phyloP scores from a whole-genome alignment of 2,888 invertebrate species.

The Nomada ferruginata region DNA sequence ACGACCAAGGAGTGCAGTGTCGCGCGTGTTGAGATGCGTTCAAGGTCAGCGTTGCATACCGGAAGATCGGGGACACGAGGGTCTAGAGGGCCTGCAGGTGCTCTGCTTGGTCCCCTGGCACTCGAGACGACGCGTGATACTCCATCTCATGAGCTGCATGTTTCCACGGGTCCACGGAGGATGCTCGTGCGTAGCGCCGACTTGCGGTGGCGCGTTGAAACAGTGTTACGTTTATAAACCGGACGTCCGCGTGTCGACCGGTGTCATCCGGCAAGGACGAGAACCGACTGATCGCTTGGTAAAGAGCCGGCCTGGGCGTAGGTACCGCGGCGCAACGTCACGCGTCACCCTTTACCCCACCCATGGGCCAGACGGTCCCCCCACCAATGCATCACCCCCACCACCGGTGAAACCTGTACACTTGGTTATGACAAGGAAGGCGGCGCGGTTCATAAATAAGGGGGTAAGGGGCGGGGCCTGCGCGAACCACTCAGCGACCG shows the following conservation, averaged over 20 bases:
- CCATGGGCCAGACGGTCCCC: slow-evolving; percentile 1
- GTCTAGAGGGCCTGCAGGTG: slow-evolving; percentile 40
- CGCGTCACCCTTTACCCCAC: slow-evolving; percentile 53
- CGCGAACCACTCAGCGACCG: slow-evolving; percentile 82
- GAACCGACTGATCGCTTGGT: slow-evolving; percentile 80
- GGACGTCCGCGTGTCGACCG: slow-evolving; percentile 44
- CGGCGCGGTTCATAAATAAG: slow-evolving; percentile 84
- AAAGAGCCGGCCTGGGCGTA: slow-evolving; percentile 75
- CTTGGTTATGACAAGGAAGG: slow-evolving; percentile 83
- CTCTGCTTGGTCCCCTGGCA: slow-evolving; percentile 72
- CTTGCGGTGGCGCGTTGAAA: slow-evolving; percentile 48
- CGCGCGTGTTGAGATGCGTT: background rate
- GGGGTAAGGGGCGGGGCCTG: slow-evolving; percentile 81
- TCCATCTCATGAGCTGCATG: slow-evolving; percentile 82
- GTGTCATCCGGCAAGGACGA: slow-evolving; percentile 78
- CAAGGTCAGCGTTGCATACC: slow-evolving; percentile 56
- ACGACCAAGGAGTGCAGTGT: background rate
- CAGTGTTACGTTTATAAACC: slow-evolving; percentile 30
- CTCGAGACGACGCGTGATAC: slow-evolving; percentile 80
- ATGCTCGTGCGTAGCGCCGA: slow-evolving; percentile 48
- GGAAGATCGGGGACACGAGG: slow-evolving; percentile 49
- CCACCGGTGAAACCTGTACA: slow-evolving; percentile 27
- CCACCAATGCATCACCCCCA: slow-evolving; percentile 4
- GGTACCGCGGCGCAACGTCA: slow-evolving; percentile 63
- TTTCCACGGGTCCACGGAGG: slow-evolving; percentile 12